Percentiles rank a stretch among this genome's conserved stretches.
These are phyloP conservation scores for Nipponia nippon DNA, from an alignment of 2,113 vertebrate species.

Conservation along the genomic window DNA sequence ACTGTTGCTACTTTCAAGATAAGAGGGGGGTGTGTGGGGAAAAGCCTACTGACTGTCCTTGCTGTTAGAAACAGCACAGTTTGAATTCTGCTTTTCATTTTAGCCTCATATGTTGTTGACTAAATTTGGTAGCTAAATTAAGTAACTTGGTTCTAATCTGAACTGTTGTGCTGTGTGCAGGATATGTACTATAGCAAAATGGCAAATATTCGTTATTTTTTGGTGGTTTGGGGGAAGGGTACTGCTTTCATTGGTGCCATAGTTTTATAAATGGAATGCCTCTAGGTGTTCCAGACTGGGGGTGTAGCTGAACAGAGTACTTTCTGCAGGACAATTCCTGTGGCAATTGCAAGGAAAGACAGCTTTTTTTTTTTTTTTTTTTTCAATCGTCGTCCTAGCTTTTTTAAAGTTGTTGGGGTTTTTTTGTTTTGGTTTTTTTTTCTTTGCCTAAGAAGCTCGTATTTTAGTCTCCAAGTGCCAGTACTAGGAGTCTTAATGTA, in stretches of 20 bases:
- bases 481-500: background rate
- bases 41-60: background rate
- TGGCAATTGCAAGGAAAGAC: background rate
- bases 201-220: background rate
- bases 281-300: background rate
- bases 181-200: background rate
- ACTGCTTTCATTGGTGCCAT: background rate
- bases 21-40: fast-evolving
- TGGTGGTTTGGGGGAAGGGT: background rate
- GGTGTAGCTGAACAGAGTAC: background rate
- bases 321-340: background rate
- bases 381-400: background rate
- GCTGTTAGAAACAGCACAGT: background rate
- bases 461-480: background rate
- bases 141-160: background rate
- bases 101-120: background rate
- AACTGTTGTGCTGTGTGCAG: background rate
- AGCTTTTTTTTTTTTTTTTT: background rate
- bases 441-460: background rate
- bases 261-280: background rate
- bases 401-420: background rate
- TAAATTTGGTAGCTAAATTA: background rate
- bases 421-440: background rate
- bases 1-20: background rate
- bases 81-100: background rate